Base-by-base conservation (phyloP, 2,113 vertebrate species). In the Brachypteracias leptosomus region DNA sequence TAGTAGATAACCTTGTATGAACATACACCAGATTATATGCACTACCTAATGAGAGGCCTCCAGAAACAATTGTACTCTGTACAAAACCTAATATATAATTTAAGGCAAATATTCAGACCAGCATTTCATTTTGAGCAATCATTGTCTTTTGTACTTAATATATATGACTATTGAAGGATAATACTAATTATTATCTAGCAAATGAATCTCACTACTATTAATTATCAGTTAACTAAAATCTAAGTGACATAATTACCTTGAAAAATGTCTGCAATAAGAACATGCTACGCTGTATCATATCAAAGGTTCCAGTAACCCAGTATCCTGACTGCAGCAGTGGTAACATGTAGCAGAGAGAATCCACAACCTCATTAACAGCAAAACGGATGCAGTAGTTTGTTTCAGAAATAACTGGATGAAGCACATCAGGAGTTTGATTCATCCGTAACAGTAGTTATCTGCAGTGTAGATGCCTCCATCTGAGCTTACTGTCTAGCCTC, bases 211-310 rank as follows among this genome's bases (percentile, higher is more conserved):
- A 57, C 47, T 78, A 9, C 44, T 80, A 26, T 92, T 94, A 92
- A 90, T 88, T 95, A 90, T 73, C 75, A 74, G 25, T 78, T 59
- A 95, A 84, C 51, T 44, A 90, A 93, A 93, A 86, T 87, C 58
- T 52, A 80, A 94, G 61, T 77, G 77, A 52, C 31, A 46, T 77
- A 71, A 75, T 90, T 92, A 65, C 72, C 47, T 52, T 85, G 61
- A 67, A 91, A 93, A 91, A 67, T 38, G 13, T 33, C 58, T 85
- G 46, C 78, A 74, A 9, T 67, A 68, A 72, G 70, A 91, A 35
- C 24, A 49, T 62, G 31, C 36, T 36, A 46, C 33, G 13, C 36
- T 54, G n/a, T 62, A 40, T 62, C 36, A 7, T 61, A 82, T 33
- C 57, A 84, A 63, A 91, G 33, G 57, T 52, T 57, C 29, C 33